Base-by-base conservation (phyloP, 2,797 vertebrate species). In the Kryptopterus vitreolus region DNA sequence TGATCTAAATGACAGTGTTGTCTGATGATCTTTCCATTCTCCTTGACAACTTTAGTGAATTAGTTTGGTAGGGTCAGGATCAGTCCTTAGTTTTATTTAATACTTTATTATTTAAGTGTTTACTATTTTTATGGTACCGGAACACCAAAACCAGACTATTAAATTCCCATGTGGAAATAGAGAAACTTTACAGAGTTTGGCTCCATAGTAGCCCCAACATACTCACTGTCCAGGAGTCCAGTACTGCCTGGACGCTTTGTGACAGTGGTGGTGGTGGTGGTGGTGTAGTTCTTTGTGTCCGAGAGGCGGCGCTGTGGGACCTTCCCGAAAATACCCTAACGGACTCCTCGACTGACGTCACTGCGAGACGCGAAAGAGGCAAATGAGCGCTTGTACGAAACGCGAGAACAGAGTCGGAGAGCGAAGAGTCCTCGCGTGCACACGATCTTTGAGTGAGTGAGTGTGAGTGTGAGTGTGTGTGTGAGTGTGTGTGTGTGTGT, bases 321-420 rank as follows among this genome's bases (percentile, higher is more conserved):
- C 35, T 24, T 70, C 76, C 55, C 74, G 46, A 43, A 7, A 43
- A 26, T 10, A 38, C 55, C 18, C 68, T 11, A 24, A 24, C 71
- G 10, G 22, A 16, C 46, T 71, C 38, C 46, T 46, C 18, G 3
- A 70, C n/a, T 86, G 81, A 92, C 93, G 93, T 94, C 92, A 93
- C 86, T 63, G 38, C 76, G 85, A 90, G 90, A 88, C 58, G 57
- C 48, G 89, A 90, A 91, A 91, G 90, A 90, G 86, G 88, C 77
- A 90, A 91, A 91, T 89, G 90, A 87, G 87, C 77, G 88, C 92
- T 91, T 90, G 87, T 85, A 86, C n/a, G 77, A 52, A 71, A 82
- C 81, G 75, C 48, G 26, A 46, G 73, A 63, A 76, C 70, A 77
- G 70, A 83, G 26, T 22, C 9, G 20, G 68, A 31, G 20, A 53